phyloP scores from a whole-genome alignment of 2,888 invertebrate genomes.

The Sphecodes monilicornis region DNA sequence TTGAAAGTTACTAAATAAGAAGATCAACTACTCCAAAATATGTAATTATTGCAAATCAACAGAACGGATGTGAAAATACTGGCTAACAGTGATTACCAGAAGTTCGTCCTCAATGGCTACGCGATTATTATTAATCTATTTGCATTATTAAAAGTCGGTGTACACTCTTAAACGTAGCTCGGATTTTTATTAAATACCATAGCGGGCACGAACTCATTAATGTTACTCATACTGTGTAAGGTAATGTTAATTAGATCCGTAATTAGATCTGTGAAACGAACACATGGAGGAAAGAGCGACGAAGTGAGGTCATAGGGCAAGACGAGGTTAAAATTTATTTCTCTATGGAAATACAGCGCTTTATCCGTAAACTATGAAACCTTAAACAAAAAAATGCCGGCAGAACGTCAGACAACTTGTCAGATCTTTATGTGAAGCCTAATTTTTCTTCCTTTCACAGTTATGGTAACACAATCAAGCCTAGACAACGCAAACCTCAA shows the following conservation, averaged over 20 bases:
- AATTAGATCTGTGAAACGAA: background rate
- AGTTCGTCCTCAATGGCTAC: background rate
- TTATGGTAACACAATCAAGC: too few relatives aligned
- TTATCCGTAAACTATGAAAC: background rate
- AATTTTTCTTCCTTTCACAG: too few relatives aligned
- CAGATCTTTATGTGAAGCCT: too few relatives aligned
- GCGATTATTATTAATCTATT: background rate
- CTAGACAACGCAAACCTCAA: too few relatives aligned
- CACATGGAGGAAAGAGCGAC: background rate
- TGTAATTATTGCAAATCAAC: background rate
- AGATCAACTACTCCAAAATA: background rate
- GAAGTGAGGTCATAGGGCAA: background rate
- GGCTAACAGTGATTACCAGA: background rate
- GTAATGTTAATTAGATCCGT: constrained; percentile 4
- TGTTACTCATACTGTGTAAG: background rate
- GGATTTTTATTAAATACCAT: background rate
- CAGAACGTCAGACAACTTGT: too few relatives aligned
- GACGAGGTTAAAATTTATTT: background rate
- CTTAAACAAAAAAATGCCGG: background rate
- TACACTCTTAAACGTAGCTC: background rate
- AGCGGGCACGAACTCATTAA: background rate
- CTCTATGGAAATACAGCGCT: background rate
- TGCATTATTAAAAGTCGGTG: background rate
- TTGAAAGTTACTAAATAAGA: background rate
- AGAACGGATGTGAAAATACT: background rate